Conservation (phyloP, 2,888 invertebrate genomes). For the Pachliopta kotzebuea region DNA sequence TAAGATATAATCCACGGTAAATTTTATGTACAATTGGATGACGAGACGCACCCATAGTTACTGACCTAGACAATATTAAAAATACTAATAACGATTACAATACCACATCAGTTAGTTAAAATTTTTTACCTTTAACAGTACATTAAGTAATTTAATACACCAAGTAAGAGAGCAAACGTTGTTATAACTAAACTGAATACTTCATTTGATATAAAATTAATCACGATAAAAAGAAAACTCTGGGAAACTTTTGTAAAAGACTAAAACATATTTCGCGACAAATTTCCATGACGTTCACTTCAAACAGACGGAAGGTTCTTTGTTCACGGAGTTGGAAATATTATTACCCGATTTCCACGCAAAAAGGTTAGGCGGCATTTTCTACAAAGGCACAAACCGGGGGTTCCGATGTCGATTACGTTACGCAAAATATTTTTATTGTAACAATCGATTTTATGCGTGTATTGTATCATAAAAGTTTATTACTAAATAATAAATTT, state of each 20-base stretch:
- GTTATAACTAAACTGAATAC: background rate
- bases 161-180: too few species aligned
- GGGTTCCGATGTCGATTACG: slow-evolving; percentile 18
- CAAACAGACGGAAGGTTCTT: slow-evolving; percentile 56
- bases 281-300: slow-evolving; percentile 47
- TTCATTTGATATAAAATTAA: background rate
- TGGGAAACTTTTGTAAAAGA: slow-evolving; percentile 8
- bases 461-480: background rate
- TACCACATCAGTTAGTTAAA: too few species aligned
- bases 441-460: slow-evolving; percentile 5
- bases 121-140: too few species aligned
- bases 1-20: too few species aligned
- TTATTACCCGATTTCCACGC: slow-evolving; percentile 64
- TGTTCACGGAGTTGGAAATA: slow-evolving; percentile 70
- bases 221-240: slow-evolving; percentile 4
- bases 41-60: too few species aligned
- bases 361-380: slow-evolving; percentile 51
- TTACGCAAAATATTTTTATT: slow-evolving; percentile 8
- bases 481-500: background rate
- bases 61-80: too few species aligned
- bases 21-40: too few species aligned
- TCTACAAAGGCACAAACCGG: slow-evolving; percentile 42
- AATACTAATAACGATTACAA: too few species aligned
- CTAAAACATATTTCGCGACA: slow-evolving; percentile 45
- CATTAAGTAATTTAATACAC: too few species aligned